Conservation (phyloP, 2,113 vertebrate species). For the Cathartes aura region DNA sequence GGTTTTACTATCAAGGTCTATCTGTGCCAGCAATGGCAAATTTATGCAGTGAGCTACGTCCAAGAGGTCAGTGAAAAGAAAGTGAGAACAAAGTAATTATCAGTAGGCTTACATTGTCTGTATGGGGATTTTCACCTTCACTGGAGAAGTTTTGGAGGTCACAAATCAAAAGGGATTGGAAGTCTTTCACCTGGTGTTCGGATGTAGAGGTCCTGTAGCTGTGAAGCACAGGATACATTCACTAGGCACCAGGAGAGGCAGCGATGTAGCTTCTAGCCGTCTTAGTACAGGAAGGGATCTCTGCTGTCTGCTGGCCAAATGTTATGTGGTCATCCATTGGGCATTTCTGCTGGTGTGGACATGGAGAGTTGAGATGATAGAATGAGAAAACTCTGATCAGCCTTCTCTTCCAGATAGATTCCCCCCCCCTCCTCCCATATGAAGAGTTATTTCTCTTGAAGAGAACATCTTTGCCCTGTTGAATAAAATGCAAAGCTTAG, state of each 20-base stretch:
- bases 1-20: background rate
- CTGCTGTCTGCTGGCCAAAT: background rate
- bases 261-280: fast-evolving
- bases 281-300: background rate
- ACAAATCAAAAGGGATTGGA: background rate
- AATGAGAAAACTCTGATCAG: background rate
- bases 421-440: fast-evolving
- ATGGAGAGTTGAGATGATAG: background rate
- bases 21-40: background rate
- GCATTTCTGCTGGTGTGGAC: background rate
- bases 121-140: background rate
- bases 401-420: background rate
- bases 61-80: background rate
- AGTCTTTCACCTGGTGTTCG: background rate
- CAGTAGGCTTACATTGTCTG: background rate
- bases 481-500: background rate
- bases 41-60: background rate
- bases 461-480: background rate
- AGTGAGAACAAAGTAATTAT: background rate
- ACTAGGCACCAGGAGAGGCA: background rate
- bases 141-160: background rate
- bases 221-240: background rate
- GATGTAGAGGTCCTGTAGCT: background rate
- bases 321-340: background rate
- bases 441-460: background rate